Percentiles rank a stretch among this genome's conserved stretches.
These are phyloP conservation scores for Lithophane socia DNA, from an alignment of 2,888 invertebrate genomes.

Conservation along the genomic window DNA sequence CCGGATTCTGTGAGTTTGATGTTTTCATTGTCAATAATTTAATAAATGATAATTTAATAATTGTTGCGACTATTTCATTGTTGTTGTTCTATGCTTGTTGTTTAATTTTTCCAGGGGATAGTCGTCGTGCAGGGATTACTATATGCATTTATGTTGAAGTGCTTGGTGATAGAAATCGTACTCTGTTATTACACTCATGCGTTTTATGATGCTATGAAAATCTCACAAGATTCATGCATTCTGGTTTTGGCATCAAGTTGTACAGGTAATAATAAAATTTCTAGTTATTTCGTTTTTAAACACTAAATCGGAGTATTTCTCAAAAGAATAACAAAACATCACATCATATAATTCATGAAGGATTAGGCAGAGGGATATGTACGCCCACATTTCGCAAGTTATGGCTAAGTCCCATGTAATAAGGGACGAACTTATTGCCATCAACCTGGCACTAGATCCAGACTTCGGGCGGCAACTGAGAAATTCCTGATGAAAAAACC, in stretches of 20 bases:
- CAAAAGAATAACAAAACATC: background rate
- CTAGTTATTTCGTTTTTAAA: background rate
- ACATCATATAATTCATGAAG: background rate
- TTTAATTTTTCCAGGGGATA: background rate
- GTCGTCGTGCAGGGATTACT: conserved; percentile 29
- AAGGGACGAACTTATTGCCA: background rate
- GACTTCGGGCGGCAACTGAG: background rate
- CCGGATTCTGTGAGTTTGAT: conserved; percentile 34
- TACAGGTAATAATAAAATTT: conserved; percentile 17
- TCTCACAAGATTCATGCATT: conserved; percentile 20
- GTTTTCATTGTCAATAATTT: background rate
- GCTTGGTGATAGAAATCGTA: conserved; percentile 4
- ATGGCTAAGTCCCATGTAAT: no score
- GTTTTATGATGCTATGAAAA: conserved; percentile 31
- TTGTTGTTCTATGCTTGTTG: no score
- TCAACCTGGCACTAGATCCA: background rate
- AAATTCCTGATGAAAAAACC: background rate
- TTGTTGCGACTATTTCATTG: background rate
- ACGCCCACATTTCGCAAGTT: no score
- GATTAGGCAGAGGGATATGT: no score
- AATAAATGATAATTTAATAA: background rate
- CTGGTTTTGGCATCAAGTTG: conserved; percentile 32
- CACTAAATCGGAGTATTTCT: background rate
- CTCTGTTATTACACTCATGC: conserved; percentile 25
- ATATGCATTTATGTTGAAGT: conserved; percentile 20